Evolutionary conservation across 2,113 vertebrate species (phyloP).

Genomic region (Damaliscus lunatus): DNA sequence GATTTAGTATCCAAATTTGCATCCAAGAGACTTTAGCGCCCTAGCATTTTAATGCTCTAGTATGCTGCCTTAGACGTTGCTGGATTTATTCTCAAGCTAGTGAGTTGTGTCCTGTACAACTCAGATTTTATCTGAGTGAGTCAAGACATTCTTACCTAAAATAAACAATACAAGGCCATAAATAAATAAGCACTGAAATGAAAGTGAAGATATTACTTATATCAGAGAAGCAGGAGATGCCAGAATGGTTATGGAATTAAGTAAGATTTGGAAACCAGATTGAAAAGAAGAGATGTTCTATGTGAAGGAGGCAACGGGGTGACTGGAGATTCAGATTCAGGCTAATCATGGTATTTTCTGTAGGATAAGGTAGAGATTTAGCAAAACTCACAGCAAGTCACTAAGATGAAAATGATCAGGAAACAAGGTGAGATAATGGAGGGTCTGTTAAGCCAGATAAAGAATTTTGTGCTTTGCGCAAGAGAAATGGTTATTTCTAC

Average conservation of each 20-base stretch:
- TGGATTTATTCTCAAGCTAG: not conserved
- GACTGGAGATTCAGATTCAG: not conserved
- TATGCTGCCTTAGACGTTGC: not conserved
- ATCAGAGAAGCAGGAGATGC: not conserved
- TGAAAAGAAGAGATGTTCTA: not conserved
- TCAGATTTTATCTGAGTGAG: not conserved
- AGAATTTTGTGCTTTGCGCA: not conserved
- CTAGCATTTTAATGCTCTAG: not conserved
- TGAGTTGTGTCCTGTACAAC: not conserved
- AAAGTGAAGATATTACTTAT: not conserved
- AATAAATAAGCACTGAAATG: not conserved
- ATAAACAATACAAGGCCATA: not conserved
- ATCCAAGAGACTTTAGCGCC: not conserved
- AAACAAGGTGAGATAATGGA: not conserved
- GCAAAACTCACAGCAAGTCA: not conserved
- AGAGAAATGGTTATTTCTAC: not conserved
- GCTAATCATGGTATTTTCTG: not conserved
- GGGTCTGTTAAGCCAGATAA: not conserved
- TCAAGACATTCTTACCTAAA: not conserved
- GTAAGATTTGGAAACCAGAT: not conserved
- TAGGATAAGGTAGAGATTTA: not conserved
- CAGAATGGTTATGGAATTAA: not conserved
- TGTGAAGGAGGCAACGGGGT: not conserved
- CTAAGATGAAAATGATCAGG: conserved; percentile 21
- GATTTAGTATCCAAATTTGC: not conserved